Evolutionary conservation across 2,888 invertebrate species (phyloP).

Genomic region (Luperina nickerlii): DNA sequence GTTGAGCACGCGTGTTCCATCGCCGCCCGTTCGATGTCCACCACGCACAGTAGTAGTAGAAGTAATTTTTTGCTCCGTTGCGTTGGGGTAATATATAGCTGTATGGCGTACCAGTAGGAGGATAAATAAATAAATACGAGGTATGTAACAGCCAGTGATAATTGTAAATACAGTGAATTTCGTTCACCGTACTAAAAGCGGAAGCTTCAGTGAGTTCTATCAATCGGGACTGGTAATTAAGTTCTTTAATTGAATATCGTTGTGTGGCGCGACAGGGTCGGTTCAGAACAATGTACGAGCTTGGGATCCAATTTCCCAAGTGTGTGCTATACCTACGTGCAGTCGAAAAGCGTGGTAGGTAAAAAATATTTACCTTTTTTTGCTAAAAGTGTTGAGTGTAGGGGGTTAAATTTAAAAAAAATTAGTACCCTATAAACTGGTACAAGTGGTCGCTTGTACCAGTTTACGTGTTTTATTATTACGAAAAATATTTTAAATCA

Average conservation of each 20-base stretch:
- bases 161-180: constrained; percentile 4
- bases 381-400: not conserved
- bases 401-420: too few relatives aligned
- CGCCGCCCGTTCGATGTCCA: too few relatives aligned
- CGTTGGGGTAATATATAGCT: too few relatives aligned
- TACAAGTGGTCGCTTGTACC: too few relatives aligned
- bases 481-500: not conserved
- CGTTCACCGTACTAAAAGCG: not conserved
- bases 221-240: constrained; percentile 55
- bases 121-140: too few relatives aligned
- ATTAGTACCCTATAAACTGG: too few relatives aligned
- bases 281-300: constrained; percentile 44
- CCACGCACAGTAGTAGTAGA: too few relatives aligned
- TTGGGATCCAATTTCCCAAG: constrained; percentile 54
- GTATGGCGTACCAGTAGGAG: too few relatives aligned
- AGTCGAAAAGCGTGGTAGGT: constrained; percentile 15
- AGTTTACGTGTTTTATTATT: too few relatives aligned
- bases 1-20: too few relatives aligned
- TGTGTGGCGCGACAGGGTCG: constrained; percentile 35
- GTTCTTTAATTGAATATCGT: constrained; percentile 55
- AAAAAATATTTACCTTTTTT: constrained; percentile 26
- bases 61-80: too few relatives aligned
- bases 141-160: not conserved
- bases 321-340: constrained; percentile 25
- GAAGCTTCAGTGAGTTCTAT: constrained; percentile 34